Evolutionary conservation across 2,888 invertebrate genomes (phyloP).

Genomic region (Apamea anceps): DNA sequence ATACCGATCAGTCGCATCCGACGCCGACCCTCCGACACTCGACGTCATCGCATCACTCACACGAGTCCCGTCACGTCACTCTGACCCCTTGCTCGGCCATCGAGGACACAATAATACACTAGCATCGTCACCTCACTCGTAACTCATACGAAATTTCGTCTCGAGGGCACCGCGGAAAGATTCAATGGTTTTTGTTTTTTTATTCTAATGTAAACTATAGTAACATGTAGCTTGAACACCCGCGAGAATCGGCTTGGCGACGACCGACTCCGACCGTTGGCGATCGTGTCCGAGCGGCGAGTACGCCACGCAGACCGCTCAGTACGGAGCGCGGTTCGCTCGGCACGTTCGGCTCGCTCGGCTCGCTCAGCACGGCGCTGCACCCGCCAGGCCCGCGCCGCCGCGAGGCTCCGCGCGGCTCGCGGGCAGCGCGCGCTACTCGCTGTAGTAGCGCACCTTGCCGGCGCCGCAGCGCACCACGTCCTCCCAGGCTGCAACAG

Average conservation of each 20-base stretch:
- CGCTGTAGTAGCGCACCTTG: constrained; percentile 87
- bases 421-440: constrained; percentile 71
- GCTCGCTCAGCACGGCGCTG: constrained; percentile 1
- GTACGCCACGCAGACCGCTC: background rate
- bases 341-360: background rate
- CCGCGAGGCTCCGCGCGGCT: background rate
- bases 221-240: constrained; percentile 42
- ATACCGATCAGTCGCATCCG: constrained; percentile 49
- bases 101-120: constrained; percentile 38
- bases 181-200: constrained; percentile 42
- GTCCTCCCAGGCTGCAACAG: constrained; percentile 93
- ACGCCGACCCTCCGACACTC: constrained; percentile 2
- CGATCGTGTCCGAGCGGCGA: background rate
- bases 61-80: constrained; percentile 34
- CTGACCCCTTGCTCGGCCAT: constrained; percentile 28
- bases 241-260: constrained; percentile 18
- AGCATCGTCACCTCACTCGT: constrained; percentile 47
- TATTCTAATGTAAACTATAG: constrained; percentile 42
- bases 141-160: constrained; percentile 47
- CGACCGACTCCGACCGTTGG: background rate
- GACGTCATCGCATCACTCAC: constrained; percentile 26
- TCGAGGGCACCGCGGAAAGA: constrained; percentile 51
- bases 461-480: constrained; percentile 89
- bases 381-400: constrained; percentile 32
- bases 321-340: background rate